A percentile compares a stretch with the other conserved stretches of the same genome.
These are phyloP conservation scores for Agrochola litura DNA, from an alignment of 2,888 invertebrate species.

Conservation along the genomic window DNA sequence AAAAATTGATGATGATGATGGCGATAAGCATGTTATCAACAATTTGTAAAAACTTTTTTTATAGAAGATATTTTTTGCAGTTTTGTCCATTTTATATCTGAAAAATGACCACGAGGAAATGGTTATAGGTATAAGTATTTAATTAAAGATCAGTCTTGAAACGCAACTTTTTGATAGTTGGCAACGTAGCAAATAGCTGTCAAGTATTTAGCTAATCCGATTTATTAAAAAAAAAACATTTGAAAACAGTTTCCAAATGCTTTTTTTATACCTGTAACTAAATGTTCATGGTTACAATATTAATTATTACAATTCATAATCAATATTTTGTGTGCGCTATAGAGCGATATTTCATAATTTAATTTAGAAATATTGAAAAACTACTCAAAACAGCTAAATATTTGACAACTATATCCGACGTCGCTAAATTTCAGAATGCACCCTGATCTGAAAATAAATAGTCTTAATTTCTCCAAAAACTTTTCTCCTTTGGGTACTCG, in stretches of 20 bases:
- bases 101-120: background rate
- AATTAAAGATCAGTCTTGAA: background rate
- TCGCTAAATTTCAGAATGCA: no score
- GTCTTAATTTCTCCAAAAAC: background rate
- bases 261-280: no score
- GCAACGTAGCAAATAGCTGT: background rate
- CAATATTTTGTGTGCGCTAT: background rate
- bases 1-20: slow-evolving; percentile 23
- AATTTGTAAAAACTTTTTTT: no score
- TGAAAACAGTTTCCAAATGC: no score
- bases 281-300: no score
- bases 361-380: background rate
- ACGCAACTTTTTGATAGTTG: background rate
- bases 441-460: no score
- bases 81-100: background rate
- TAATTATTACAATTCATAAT: background rate
- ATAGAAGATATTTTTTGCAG: background rate
- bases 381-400: background rate
- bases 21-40: background rate
- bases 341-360: background rate
- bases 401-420: background rate
- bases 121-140: background rate
- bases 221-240: no score
- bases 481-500: background rate
- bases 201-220: background rate